These are phyloP conservation scores for Galeopterus variegatus DNA, from an alignment of 2,113 vertebrate species.

Conservation along the genomic window DNA sequence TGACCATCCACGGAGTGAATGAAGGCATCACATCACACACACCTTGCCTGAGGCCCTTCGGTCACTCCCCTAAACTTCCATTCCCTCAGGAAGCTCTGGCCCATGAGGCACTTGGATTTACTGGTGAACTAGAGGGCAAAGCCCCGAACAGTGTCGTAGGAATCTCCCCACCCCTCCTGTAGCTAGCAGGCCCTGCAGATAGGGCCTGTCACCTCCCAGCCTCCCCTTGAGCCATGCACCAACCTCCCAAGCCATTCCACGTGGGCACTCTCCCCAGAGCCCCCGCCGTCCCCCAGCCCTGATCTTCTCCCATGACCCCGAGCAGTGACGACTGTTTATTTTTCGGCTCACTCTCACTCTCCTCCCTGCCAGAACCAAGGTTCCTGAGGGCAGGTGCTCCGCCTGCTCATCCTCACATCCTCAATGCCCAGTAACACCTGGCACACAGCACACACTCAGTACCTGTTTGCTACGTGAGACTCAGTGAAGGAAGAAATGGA, in stretches of 20 bases:
- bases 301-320: background rate
- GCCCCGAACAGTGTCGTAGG: background rate
- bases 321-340: background rate
- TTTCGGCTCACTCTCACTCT: background rate
- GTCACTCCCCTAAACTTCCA: background rate
- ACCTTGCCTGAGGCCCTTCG: too few relatives aligned
- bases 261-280: background rate
- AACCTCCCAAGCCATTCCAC: too few relatives aligned
- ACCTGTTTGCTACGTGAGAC: background rate
- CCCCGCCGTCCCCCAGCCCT: background rate
- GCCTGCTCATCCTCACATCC: background rate
- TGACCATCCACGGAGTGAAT: rapidly evolving
- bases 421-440: background rate
- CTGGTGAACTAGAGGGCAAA: background rate
- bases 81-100: background rate
- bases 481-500: background rate
- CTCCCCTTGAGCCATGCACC: background rate
- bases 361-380: background rate
- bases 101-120: background rate
- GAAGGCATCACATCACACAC: rapidly evolving
- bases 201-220: background rate
- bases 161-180: background rate
- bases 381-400: background rate
- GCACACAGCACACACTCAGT: background rate
- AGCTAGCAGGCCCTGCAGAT: background rate